These are phyloP conservation scores for Oreotrochilus melanogaster DNA, from an alignment of 2,113 vertebrate species.

Conservation along the genomic window DNA sequence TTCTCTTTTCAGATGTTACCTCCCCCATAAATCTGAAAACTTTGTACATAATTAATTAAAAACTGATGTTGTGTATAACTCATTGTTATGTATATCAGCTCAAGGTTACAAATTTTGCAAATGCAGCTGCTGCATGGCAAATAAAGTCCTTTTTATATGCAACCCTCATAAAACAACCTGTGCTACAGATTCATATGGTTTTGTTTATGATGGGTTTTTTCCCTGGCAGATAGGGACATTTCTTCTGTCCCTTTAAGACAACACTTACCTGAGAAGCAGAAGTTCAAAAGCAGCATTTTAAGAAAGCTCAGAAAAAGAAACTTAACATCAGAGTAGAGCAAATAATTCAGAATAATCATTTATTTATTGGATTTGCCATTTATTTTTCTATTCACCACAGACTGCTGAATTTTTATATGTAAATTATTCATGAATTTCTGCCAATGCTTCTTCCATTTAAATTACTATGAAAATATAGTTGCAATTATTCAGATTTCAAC, in stretches of 20 bases:
- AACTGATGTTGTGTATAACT: background rate
- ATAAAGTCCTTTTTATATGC: background rate
- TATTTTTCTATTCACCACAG: constrained; percentile 65
- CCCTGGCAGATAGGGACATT: background rate
- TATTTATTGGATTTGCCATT: constrained; percentile 66
- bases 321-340: constrained; percentile 48
- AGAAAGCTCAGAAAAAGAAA: background rate
- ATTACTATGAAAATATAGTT: constrained; percentile 58
- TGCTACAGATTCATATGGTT: background rate
- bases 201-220: background rate
- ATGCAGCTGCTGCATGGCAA: background rate
- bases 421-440: constrained; percentile 74
- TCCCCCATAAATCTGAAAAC: constrained; percentile 20
- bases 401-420: constrained; percentile 56
- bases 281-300: background rate
- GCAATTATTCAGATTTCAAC: constrained; percentile 67
- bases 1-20: constrained; percentile 15
- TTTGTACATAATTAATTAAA: constrained; percentile 44
- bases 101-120: background rate
- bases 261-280: background rate
- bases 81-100: background rate
- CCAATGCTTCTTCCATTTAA: constrained; percentile 58
- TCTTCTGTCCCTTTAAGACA: background rate
- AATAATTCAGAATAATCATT: constrained; percentile 64
- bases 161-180: background rate